Percentiles rank a stretch among this genome's conserved stretches.
phyloP scores from a whole-genome alignment of 2,113 vertebrate genomes.

The Microcebus jonahi region DNA sequence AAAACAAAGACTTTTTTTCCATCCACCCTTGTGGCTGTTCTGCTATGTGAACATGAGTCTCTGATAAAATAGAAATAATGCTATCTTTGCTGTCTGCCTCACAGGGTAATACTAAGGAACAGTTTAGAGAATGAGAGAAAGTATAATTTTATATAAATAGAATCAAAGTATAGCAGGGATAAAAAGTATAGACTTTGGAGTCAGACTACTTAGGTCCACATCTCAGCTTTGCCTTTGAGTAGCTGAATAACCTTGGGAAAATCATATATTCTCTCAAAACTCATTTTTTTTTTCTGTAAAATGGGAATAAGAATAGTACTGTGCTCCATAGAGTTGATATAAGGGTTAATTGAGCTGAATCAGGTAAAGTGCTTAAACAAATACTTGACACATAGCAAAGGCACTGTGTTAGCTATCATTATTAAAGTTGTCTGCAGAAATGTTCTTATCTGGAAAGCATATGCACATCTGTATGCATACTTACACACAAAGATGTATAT shows the following conservation, averaged over 20 bases:
- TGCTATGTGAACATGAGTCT: neutral
- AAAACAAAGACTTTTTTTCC: neutral
- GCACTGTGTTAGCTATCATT: neutral
- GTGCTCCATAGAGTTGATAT: neutral
- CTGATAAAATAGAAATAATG: neutral
- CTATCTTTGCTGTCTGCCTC: neutral
- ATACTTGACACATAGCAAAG: neutral
- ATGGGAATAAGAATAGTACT: neutral
- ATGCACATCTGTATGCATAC: neutral
- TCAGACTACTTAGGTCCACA: neutral
- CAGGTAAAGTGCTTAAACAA: neutral
- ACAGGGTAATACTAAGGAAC: neutral
- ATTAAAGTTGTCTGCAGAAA: neutral
- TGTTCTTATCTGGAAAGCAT: conserved; percentile 15
- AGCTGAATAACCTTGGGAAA: neutral
- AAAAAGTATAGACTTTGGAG: neutral
- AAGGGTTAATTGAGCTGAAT: neutral
- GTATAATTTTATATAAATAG: neutral
- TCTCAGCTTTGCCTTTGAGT: neutral
- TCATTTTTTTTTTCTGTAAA: neutral
- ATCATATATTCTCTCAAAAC: neutral
- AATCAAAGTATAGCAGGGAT: neutral
- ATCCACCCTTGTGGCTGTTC: neutral
- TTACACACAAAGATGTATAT: neutral
- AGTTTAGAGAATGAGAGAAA: neutral